These are phyloP conservation scores for Charanyca ferruginea DNA, from an alignment of 2,888 invertebrate species.

Conservation along the genomic window DNA sequence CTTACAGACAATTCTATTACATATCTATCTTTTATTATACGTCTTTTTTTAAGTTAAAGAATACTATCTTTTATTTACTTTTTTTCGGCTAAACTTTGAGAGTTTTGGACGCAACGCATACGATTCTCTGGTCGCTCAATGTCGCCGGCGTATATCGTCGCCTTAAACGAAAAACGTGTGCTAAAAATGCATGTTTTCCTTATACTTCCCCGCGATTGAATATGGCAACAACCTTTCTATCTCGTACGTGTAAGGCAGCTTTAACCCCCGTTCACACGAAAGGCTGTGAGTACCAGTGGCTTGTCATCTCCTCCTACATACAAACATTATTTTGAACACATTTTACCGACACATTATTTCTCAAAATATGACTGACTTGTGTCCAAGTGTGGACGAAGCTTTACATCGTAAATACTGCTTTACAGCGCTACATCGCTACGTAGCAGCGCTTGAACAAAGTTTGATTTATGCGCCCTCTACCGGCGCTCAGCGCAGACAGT, in stretches of 20 bases:
- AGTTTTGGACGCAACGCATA: too few relatives aligned
- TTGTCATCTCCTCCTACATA: too few relatives aligned
- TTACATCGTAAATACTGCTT: slow-evolving; percentile 53
- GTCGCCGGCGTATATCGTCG: too few relatives aligned
- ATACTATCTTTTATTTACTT: too few relatives aligned
- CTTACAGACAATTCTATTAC: too few relatives aligned
- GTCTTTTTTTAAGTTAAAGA: too few relatives aligned
- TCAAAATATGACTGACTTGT: slow-evolving; percentile 2
- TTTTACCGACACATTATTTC: background rate
- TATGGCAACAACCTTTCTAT: background rate
- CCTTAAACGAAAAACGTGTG: too few relatives aligned
- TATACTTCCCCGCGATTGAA: background rate
- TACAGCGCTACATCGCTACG: slow-evolving; percentile 33
- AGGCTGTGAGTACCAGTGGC: too few relatives aligned
- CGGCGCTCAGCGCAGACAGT: slow-evolving; percentile 19
- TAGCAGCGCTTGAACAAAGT: slow-evolving; percentile 46
- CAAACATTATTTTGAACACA: background rate
- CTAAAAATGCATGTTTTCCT: background rate
- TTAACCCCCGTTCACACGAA: too few relatives aligned
- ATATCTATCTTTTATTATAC: too few relatives aligned
- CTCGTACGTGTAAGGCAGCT: background rate
- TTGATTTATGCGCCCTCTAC: slow-evolving; percentile 55
- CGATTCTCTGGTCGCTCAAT: too few relatives aligned
- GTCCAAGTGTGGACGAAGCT: slow-evolving; percentile 13
- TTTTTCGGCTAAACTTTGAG: too few relatives aligned